Evolutionary conservation across 2,888 invertebrate genomes (phyloP).

Genomic region (Caenorhabditis sinica): DNA sequence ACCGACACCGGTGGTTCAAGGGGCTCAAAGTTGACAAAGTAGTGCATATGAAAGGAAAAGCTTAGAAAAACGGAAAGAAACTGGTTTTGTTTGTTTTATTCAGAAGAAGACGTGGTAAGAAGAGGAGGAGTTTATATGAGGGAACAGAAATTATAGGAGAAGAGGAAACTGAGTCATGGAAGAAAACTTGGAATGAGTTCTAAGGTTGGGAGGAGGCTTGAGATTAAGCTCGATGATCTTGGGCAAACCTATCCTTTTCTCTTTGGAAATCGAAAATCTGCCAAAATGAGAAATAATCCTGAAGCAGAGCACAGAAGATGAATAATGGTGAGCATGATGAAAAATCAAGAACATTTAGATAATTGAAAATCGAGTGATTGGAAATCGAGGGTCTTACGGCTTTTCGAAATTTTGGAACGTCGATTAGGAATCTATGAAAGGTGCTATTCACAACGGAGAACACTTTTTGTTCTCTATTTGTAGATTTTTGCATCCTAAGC

Average conservation of each 20-base stretch:
- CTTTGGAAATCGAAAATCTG: background rate
- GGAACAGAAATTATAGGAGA: too few species aligned
- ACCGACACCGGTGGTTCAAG: background rate
- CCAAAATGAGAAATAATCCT: background rate
- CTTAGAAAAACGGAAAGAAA: background rate
- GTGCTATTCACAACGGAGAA: too few species aligned
- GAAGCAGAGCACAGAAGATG: background rate
- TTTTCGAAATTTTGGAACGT: too few species aligned
- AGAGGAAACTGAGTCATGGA: slow-evolving; percentile 29
- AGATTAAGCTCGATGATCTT: slow-evolving; percentile 31
- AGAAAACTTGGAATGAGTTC: background rate
- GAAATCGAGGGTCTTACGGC: too few species aligned
- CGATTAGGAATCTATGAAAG: too few species aligned
- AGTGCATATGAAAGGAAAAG: slow-evolving; percentile 20
- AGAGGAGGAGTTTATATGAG: background rate
- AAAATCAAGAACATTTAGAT: too few species aligned
- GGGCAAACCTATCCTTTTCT: slow-evolving; percentile 9
- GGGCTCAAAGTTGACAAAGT: slow-evolving; percentile 15
- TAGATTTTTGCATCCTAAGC: too few species aligned
- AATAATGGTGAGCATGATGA: background rate
- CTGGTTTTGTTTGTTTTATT: slow-evolving; percentile 40
- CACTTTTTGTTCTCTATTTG: too few species aligned
- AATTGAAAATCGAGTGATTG: too few species aligned
- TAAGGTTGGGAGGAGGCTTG: too few species aligned
- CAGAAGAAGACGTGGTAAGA: background rate